These are phyloP conservation scores for Neoniphon sammara DNA, from an alignment of 2,797 vertebrate species.

Conservation along the genomic window DNA sequence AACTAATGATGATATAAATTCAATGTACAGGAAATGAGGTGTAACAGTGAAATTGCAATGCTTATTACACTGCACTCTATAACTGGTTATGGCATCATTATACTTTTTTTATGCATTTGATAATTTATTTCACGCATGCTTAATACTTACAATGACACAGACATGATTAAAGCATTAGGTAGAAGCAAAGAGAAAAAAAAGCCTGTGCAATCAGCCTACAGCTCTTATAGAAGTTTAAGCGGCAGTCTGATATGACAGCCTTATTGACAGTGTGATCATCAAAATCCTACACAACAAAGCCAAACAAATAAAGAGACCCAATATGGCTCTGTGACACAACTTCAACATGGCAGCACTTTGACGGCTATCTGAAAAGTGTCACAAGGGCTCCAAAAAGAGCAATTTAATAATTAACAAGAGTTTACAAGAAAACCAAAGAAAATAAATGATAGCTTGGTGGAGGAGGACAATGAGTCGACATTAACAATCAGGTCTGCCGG, in stretches of 20 bases:
- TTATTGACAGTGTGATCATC: background rate
- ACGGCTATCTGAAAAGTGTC: conserved; percentile 81
- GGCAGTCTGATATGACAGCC: background rate
- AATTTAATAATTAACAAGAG: conserved; percentile 87
- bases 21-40: background rate
- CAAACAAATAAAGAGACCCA: conserved; percentile 7
- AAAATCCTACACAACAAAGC: conserved; percentile 2
- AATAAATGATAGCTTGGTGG: conserved; percentile 84
- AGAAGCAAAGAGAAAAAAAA: background rate
- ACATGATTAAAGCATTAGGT: background rate
- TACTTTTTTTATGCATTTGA: background rate
- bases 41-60: background rate
- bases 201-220: background rate
- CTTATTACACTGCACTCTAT: too few relatives aligned
- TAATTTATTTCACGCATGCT: background rate
- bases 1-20: background rate
- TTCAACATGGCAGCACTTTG: conserved; percentile 58
- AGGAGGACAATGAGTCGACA: conserved; percentile 87
- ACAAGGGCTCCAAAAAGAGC: conserved; percentile 75
- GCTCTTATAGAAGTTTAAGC: background rate
- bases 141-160: background rate
- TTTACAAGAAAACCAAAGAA: conserved; percentile 87
- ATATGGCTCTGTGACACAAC: conserved; percentile 11
- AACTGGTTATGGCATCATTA: background rate
- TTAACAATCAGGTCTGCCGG: conserved; percentile 88